phyloP scores from a whole-genome alignment of 2,888 invertebrate species.

The Ormyrus rosae region DNA sequence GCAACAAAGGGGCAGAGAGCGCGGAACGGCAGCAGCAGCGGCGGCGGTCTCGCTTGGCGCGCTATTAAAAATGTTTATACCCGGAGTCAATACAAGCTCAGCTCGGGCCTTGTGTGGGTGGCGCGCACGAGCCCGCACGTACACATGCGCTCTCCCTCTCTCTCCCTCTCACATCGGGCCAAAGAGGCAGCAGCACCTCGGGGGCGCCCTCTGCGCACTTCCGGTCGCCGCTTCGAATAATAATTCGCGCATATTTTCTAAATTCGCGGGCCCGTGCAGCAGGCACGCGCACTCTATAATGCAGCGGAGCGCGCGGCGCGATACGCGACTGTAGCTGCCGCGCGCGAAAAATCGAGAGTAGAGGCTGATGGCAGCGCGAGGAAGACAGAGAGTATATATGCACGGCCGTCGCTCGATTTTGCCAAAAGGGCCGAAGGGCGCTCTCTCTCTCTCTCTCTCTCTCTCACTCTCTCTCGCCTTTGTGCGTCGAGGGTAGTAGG shows the following conservation, averaged over 20 bases:
- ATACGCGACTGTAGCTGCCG: too few species aligned
- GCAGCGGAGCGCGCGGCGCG: too few species aligned
- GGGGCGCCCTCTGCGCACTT: constrained; percentile 51
- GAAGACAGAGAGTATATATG: background rate
- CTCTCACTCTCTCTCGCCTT: background rate
- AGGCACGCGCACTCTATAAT: background rate
- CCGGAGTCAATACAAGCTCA: constrained; percentile 22
- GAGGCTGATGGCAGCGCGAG: background rate
- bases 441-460: too few species aligned
- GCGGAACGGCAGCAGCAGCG: too few species aligned
- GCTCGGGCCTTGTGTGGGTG: background rate
- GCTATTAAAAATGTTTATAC: constrained; percentile 40
- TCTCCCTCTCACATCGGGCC: constrained; percentile 7
- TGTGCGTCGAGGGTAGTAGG: constrained; percentile 37
- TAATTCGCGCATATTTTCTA: constrained; percentile 56
- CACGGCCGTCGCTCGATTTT: background rate
- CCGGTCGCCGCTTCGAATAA: constrained; percentile 54
- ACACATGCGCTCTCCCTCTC: background rate
- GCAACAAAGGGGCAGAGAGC: constrained; percentile 11
- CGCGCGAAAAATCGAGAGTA: background rate
- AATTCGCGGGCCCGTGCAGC: constrained; percentile 46
- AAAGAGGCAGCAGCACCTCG: background rate
- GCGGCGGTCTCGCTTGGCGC: background rate
- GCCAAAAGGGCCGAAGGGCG: background rate
- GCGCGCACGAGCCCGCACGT: background rate